Evolutionary conservation across 23 tunicate species (phyloP).

Genomic region (Botrylloides violaceus): DNA sequence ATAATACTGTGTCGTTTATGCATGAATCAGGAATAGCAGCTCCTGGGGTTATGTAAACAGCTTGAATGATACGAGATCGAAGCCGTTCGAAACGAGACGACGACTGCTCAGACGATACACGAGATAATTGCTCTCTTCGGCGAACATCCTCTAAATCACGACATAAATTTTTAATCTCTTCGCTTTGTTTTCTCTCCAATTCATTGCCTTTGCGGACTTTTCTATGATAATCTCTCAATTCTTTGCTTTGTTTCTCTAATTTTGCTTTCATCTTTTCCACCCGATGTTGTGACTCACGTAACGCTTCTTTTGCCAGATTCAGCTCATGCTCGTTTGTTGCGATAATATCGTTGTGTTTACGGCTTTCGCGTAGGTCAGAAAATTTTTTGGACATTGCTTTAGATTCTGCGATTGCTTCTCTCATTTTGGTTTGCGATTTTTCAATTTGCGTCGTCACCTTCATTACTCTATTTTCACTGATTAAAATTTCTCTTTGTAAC

Average conservation of each 20-base stretch:
- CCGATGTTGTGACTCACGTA: slow-evolving; percentile 24
- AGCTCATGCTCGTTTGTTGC: slow-evolving; percentile 49
- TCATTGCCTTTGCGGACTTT: slow-evolving; percentile 50
- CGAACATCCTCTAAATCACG: slow-evolving; percentile 34
- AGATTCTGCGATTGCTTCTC: slow-evolving; percentile 39
- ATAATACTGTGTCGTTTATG: slow-evolving; percentile 33
- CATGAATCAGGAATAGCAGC: slow-evolving; percentile 41
- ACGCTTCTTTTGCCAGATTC: slow-evolving; percentile 11
- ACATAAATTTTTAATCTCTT: slow-evolving; percentile 9
- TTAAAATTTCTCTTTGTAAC: slow-evolving; percentile 33
- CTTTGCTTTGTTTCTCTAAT: slow-evolving; percentile 48
- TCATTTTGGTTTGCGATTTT: slow-evolving; percentile 26
- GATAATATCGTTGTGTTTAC: slow-evolving; percentile 56
- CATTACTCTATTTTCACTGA: slow-evolving; percentile 26
- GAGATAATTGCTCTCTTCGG: slow-evolving; percentile 39
- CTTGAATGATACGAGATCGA: slow-evolving; percentile 53
- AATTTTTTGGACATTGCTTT: slow-evolving; percentile 61
- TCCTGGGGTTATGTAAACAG: slow-evolving; percentile 76
- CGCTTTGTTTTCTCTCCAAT: slow-evolving; percentile 10
- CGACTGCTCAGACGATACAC: slow-evolving; percentile 44
- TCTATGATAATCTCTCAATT: slow-evolving; percentile 19
- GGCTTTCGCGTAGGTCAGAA: slow-evolving; percentile 59
- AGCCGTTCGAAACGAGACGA: slow-evolving; percentile 36
- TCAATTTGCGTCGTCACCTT: slow-evolving; percentile 37
- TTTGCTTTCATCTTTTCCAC: slow-evolving; percentile 37